Evolutionary conservation across 2,113 vertebrate species (phyloP), one percentile per base, ranked within the genome.

Genomic region (Lichenostomus cassidix): DNA sequence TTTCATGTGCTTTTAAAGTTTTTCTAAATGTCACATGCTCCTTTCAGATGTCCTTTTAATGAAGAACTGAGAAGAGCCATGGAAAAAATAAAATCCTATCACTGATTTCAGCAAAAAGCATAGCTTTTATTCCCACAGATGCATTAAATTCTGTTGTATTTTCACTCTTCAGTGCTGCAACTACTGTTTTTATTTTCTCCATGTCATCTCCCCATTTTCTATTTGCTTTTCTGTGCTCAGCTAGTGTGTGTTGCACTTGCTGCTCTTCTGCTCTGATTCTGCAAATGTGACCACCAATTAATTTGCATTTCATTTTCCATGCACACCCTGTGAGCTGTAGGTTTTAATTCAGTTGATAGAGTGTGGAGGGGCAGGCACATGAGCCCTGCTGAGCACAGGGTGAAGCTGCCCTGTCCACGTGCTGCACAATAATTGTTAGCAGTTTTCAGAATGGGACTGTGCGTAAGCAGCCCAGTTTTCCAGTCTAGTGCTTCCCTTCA

Each of bases 321-420:
- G 68, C 44, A 4, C 63, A n/a, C 11, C 39, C 42, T 58, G 25
- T 68, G 53, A 89, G 55, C 29, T 64, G 13, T 8, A 53, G 28
- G 39, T 49, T 85, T 79, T 62, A 50, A 31, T 73, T 42, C 39
- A 16, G 39, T 21, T 87, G 55, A 29, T 59, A n/a, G 22, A 31
- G 37, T 70, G 49, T 42, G 47, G 35, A 44, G 71, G 46, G 47
- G 47, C 68, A 80, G 71, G 37, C 59, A 4, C 59, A 31, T 11
- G 53, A 84, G 53, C 27, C n/a, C 41, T 49, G 21, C 49, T 46
- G 77, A 59, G 20, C 11, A 21, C 5, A 28, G 50, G 58, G 12
- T 76, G 44, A 89, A 60, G 75, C 31, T 86, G 60, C 47, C 33
- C 46, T 3, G 5, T 44, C 73, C 4, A 0, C 0, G 0, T 52